Conservation (phyloP, 2,113 vertebrate genomes). For the Manacus vitellinus region DNA sequence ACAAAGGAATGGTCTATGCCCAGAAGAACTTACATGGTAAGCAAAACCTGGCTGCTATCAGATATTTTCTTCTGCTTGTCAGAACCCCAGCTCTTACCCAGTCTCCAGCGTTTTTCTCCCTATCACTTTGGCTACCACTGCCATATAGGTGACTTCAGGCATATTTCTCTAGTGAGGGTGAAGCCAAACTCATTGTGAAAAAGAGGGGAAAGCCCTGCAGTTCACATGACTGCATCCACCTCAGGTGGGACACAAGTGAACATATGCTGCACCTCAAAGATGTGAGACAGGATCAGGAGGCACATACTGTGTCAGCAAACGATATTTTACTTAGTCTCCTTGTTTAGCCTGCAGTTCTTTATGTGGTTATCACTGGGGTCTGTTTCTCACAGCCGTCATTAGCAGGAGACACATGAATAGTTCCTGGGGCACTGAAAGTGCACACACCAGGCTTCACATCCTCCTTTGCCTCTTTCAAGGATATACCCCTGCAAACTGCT, state of each 20-base stretch:
- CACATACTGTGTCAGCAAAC: not conserved
- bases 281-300: not conserved
- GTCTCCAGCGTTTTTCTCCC: not conserved
- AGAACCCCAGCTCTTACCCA: not conserved
- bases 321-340: not conserved
- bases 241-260: rapidly evolving
- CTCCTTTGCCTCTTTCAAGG: not conserved
- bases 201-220: not conserved
- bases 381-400: not conserved
- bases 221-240: not conserved
- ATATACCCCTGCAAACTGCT: not conserved
- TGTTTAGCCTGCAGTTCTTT: not conserved
- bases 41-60: not conserved
- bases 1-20: not conserved
- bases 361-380: rapidly evolving
- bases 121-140: not conserved
- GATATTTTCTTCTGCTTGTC: not conserved
- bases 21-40: not conserved
- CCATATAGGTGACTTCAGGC: not conserved
- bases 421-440: not conserved
- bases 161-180: not conserved
- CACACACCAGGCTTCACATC: rapidly evolving
- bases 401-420: not conserved
- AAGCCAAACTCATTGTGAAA: not conserved
- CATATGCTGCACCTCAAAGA: rapidly evolving